Evolutionary conservation across 2,888 invertebrate genomes (phyloP), one percentile per base, ranked within the genome.

Genomic region (Lathronympha strigana): DNA sequence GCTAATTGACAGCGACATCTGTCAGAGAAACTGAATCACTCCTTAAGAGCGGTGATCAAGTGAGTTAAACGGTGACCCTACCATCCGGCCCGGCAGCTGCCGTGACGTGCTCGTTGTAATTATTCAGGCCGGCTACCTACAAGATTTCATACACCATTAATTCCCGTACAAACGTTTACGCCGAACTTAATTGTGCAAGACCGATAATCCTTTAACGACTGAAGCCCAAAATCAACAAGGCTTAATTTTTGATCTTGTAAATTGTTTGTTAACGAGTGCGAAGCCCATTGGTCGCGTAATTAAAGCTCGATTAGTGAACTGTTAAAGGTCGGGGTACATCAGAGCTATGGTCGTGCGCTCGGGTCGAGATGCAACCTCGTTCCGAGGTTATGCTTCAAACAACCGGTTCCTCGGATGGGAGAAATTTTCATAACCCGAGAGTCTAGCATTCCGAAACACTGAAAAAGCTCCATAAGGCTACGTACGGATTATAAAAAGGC

Each of bases 21-120:
- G 92, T 88, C 88, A 83, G 80, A 78, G 83, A 83, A 87, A 86
- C 85, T 91, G 91, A 92, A 89, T 91, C 91, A 91, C 82, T 87
- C 84, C 80, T 88, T 87, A 85, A 86, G 82, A 76, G 77, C 81
- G 71, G 81, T 86, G 84, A 84, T 85, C 87, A 85, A 86, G 86
- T 84, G 86, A 86, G 82, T 88, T 88, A 87, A 85, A 81, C 80
- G 82, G 79, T 91, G 91, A 91, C 91, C 91, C 88, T 84, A 84
- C 81, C 85, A 88, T 90, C 91, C 91, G 90, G 77, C 91, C 90
- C 89, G 89, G 58, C 62, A 67, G 68, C 74, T 77, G 78, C 79
- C 78, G 77, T 82, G 81, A 81, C 83, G 77, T 79, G 81, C 81
- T 78, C 81, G 75, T 82, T 82, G 72, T 86, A 86, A 87, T 88